Evolutionary conservation across 1,140 invertebrate genomes (phyloP).

Genomic region (Saccostrea echinata): DNA sequence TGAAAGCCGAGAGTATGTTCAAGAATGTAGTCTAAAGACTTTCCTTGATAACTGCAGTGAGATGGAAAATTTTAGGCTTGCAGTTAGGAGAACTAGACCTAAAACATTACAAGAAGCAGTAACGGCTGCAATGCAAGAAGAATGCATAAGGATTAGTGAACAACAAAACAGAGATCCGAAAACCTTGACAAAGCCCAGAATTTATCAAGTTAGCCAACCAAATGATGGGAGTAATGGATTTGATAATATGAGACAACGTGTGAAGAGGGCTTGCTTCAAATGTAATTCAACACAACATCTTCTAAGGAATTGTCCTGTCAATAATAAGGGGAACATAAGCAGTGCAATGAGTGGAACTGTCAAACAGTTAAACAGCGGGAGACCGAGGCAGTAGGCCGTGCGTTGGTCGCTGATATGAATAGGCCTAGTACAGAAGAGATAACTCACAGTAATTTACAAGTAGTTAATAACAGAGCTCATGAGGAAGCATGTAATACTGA

Average conservation of each 20-base stretch:
- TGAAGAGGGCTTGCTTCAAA: slow-evolving; percentile 25
- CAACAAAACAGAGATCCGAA: background rate
- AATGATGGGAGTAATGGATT: background rate
- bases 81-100: slow-evolving; percentile 42
- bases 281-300: slow-evolving; percentile 64
- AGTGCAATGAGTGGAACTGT: too few species aligned
- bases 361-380: too few species aligned
- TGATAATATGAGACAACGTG: background rate
- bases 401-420: too few species aligned
- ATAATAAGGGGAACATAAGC: background rate
- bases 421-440: too few species aligned
- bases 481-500: too few species aligned
- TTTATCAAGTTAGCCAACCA: background rate
- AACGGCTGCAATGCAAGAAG: slow-evolving; percentile 52
- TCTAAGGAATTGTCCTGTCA: background rate
- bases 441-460: too few species aligned
- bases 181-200: background rate
- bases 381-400: too few species aligned
- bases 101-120: slow-evolving; percentile 51
- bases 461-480: too few species aligned
- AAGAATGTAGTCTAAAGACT: slow-evolving; percentile 12
- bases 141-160: slow-evolving; percentile 45
- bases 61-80: slow-evolving; percentile 39
- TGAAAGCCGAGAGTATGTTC: slow-evolving; percentile 28
- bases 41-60: slow-evolving; percentile 50